A percentile compares a stretch with the other conserved stretches of the same genome.
Evolutionary conservation across 2,797 vertebrate genomes (phyloP).

Genomic region (Sebastolobus alascanus): DNA sequence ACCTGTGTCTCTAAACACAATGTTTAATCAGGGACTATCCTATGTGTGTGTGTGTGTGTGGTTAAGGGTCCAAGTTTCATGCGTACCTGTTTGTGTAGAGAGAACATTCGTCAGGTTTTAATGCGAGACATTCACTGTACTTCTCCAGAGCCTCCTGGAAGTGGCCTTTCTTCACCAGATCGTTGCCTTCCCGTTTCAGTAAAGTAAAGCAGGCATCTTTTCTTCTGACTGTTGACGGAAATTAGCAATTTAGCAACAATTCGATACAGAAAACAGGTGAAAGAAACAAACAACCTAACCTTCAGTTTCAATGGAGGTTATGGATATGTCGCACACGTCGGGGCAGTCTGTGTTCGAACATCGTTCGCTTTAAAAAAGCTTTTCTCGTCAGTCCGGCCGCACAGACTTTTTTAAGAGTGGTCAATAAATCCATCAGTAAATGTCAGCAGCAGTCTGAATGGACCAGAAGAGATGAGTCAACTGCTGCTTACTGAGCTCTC

Average conservation of each 20-base stretch:
- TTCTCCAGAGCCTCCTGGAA: slow-evolving; percentile 90
- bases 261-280: neutral
- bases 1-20: neutral
- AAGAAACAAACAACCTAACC: neutral
- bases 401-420: slow-evolving; percentile 16
- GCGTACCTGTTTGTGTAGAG: slow-evolving; percentile 95
- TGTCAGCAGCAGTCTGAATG: slow-evolving; percentile 35
- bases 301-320: neutral
- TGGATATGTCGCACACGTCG: neutral
- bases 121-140: slow-evolving; percentile 90
- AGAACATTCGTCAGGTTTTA: slow-evolving; percentile 88
- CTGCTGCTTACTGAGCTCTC: slow-evolving; percentile 48
- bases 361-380: slow-evolving; percentile 12
- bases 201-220: slow-evolving; percentile 84
- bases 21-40: neutral
- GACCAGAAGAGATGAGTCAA: slow-evolving; percentile 29
- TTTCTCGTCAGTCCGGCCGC: slow-evolving; percentile 3
- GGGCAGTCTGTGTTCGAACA: neutral
- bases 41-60: neutral
- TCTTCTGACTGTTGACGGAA: slow-evolving; percentile 82
- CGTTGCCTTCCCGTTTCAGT: slow-evolving; percentile 93
- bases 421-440: slow-evolving; percentile 38
- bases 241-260: slow-evolving; percentile 2
- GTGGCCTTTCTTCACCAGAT: slow-evolving; percentile 87
- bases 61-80: neutral